Evolutionary conservation across 2,888 invertebrate species (phyloP).

Genomic region (Apamea crenata): DNA sequence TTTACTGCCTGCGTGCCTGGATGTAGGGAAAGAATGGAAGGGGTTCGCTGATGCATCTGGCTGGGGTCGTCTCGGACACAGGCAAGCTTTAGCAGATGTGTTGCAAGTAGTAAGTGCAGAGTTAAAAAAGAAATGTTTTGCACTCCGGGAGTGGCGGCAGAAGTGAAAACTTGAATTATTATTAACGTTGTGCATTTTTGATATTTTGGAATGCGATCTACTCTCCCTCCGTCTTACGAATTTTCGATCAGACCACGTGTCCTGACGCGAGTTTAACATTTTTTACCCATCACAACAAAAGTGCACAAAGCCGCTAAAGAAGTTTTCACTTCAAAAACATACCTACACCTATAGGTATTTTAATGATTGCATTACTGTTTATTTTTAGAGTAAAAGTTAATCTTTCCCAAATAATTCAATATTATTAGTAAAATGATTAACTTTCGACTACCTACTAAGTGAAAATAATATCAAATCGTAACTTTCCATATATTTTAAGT

Average conservation of each 20-base stretch:
- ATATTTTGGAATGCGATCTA: too few relatives aligned
- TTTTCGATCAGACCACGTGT: too few relatives aligned
- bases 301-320: too few relatives aligned
- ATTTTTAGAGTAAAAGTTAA: not conserved
- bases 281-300: too few relatives aligned
- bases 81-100: conserved; percentile 46
- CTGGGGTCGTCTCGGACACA: conserved; percentile 58
- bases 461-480: not conserved
- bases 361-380: not conserved
- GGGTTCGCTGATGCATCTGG: conserved; percentile 42
- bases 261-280: too few relatives aligned
- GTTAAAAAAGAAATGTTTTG: too few relatives aligned
- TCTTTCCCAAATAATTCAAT: not conserved
- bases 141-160: too few relatives aligned
- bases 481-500: not conserved
- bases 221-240: too few relatives aligned
- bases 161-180: too few relatives aligned
- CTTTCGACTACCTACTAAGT: not conserved
- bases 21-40: not conserved
- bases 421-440: not conserved
- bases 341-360: not conserved
- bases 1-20: conserved; percentile 58
- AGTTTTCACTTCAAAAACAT: too few relatives aligned
- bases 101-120: conserved; percentile 58
- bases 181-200: too few relatives aligned